Evolutionary conservation across 2,113 vertebrate genomes (phyloP), one percentile per base, ranked within the genome.

Genomic region (Furnarius figulus): DNA sequence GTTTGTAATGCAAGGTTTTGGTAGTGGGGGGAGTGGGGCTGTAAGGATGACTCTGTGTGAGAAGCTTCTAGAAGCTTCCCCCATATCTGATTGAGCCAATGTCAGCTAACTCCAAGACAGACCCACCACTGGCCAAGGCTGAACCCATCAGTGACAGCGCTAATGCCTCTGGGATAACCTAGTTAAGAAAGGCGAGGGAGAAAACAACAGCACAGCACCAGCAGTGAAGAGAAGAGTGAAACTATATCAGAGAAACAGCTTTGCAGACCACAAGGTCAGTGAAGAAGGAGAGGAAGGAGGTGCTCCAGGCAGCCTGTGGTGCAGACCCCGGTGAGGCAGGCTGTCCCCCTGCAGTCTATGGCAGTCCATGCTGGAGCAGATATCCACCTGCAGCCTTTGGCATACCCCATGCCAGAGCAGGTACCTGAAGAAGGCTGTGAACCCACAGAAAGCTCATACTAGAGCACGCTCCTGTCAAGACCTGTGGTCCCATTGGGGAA

Each of bases 91-190:
- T 3, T 8, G 6, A 74, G 25, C 20, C 22, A 70, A 8, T 17
- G 15, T 31, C 27, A 78, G 25, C 3, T 0, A 1, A 55, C 9
- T 84, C 31, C 22, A 40, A 27, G 28, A 27, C 1, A 2, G 24
- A 56, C 20, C 3, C 2, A 1, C 17, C 2, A 2, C 30, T 17
- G 27, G 17, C 7, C 10, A 37, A 82, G 50, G 13, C 40, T 1
- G 2, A 49, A 9, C 8, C 31, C 8, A 40, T 74, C 21, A 49
- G 19, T 1, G 4, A n/a, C 1, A 2, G 20, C 12, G 21, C 24
- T 6, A 35, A 28, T 1, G 2, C 5, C 39, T 81, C 44, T 28
- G 30, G 5, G 22, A 56, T 19, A 61, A 58, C 0, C 0, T 0
- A 37, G 18, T 18, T 33, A 40, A 72, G 44, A 73, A 76, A 52